Evolutionary conservation across 2,113 vertebrate genomes (phyloP).

Genomic region (Sinosuthora webbiana): DNA sequence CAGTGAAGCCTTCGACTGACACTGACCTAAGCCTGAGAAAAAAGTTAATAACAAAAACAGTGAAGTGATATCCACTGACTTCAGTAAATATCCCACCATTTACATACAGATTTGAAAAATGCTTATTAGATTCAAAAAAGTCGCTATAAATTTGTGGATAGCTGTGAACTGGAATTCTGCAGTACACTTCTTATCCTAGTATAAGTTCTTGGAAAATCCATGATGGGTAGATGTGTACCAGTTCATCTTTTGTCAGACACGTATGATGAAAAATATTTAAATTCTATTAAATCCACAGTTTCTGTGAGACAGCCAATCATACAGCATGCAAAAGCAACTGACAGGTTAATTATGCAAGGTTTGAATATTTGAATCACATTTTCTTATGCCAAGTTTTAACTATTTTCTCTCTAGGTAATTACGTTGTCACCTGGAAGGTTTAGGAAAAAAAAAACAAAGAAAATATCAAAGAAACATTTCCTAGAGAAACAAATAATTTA

Average conservation of each 20-base stretch:
- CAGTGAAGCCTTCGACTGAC: background rate
- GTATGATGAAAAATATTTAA: background rate
- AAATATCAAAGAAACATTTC: background rate
- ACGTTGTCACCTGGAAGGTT: background rate
- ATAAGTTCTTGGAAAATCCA: background rate
- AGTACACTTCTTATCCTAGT: background rate
- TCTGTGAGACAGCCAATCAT: background rate
- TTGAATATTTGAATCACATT: background rate
- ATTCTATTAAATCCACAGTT: slow-evolving; percentile 1
- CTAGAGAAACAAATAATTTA: background rate
- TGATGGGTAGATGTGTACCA: background rate
- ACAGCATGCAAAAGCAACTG: background rate
- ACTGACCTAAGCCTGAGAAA: background rate
- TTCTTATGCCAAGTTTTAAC: background rate
- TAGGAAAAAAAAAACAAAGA: background rate
- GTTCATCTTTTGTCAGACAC: background rate
- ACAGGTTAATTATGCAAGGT: background rate
- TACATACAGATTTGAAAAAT: background rate
- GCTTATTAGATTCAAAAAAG: background rate
- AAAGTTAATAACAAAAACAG: background rate
- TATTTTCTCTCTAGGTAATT: background rate
- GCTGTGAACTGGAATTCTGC: background rate
- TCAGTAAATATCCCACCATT: background rate
- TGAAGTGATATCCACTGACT: background rate
- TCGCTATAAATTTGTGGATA: background rate